These are phyloP conservation scores for Parapsyche elsis DNA, from an alignment of 1,140 invertebrate genomes.

Conservation along the genomic window DNA sequence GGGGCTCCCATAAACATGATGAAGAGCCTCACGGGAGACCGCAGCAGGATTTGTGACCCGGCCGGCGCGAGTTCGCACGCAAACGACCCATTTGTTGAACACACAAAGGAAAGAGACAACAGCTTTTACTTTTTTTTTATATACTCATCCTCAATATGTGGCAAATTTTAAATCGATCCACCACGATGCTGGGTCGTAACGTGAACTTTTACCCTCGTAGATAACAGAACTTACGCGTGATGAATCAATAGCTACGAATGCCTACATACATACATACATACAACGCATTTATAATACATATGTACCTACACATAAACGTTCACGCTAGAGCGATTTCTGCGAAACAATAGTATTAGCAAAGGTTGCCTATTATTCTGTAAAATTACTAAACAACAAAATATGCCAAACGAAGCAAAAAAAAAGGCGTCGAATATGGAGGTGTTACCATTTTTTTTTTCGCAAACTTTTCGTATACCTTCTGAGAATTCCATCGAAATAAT, in stretches of 20 bases:
- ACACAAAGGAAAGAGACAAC: not conserved
- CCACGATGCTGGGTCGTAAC: too few species aligned
- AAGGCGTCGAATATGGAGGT: not conserved
- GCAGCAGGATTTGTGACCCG: slow-evolving; percentile 15
- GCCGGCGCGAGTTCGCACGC: slow-evolving; percentile 4
- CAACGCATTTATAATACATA: too few species aligned
- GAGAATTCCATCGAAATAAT: not conserved
- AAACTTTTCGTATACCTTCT: not conserved
- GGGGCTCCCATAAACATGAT: slow-evolving; percentile 38
- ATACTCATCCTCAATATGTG: too few species aligned
- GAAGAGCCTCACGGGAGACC: not conserved
- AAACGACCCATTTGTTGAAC: slow-evolving; percentile 2
- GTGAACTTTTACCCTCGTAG: too few species aligned
- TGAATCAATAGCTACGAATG: too few species aligned
- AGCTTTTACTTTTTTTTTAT: too few species aligned
- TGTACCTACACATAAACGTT: too few species aligned
- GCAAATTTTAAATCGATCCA: too few species aligned
- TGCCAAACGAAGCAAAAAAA: not conserved
- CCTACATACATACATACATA: too few species aligned
- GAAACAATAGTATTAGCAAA: not conserved
- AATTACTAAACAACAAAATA: not conserved
- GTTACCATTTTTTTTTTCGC: not conserved
- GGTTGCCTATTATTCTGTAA: not conserved
- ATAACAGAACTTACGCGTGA: too few species aligned
- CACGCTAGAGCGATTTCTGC: not conserved